phyloP scores from a whole-genome alignment of 2,113 vertebrate species.

The Puntigrus tetrazona region DNA sequence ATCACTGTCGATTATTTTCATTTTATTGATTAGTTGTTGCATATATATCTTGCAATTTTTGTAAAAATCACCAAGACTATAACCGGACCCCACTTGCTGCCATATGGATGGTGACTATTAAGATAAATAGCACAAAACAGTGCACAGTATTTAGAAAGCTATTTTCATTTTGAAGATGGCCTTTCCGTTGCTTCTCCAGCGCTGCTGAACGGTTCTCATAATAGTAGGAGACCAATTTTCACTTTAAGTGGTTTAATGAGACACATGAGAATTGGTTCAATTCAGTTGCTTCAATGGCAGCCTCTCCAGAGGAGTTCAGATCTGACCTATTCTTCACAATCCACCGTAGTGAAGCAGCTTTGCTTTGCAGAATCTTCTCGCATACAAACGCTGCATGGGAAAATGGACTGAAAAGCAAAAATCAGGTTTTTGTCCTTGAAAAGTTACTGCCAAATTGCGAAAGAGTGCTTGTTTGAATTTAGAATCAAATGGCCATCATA shows the following conservation, averaged over 20 bases:
- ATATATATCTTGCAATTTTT: too few species aligned
- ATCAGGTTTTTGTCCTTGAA: background rate
- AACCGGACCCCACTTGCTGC: background rate
- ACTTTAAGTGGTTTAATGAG: slow-evolving; percentile 24
- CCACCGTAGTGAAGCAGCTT: background rate
- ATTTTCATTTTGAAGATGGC: background rate
- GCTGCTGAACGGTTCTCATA: slow-evolving; percentile 1
- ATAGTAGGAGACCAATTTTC: slow-evolving; percentile 21
- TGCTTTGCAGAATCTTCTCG: background rate
- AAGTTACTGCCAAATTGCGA: background rate
- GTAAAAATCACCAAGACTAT: too few species aligned
- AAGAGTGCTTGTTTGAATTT: background rate
- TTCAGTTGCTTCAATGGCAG: slow-evolving; percentile 11
- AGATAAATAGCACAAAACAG: background rate
- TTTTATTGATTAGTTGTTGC: too few species aligned
- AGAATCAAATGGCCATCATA: background rate
- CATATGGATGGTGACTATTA: background rate
- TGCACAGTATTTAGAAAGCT: background rate
- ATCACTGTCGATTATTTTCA: too few species aligned
- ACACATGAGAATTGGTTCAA: slow-evolving; percentile 7
- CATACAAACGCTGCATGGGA: background rate
- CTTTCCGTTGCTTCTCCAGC: background rate
- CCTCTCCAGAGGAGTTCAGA: slow-evolving; percentile 20
- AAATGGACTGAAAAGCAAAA: background rate
- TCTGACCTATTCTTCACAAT: slow-evolving; percentile 10